These are phyloP conservation scores for Heliconius melpomene DNA, from an alignment of 1,140 invertebrate species.

Conservation along the genomic window DNA sequence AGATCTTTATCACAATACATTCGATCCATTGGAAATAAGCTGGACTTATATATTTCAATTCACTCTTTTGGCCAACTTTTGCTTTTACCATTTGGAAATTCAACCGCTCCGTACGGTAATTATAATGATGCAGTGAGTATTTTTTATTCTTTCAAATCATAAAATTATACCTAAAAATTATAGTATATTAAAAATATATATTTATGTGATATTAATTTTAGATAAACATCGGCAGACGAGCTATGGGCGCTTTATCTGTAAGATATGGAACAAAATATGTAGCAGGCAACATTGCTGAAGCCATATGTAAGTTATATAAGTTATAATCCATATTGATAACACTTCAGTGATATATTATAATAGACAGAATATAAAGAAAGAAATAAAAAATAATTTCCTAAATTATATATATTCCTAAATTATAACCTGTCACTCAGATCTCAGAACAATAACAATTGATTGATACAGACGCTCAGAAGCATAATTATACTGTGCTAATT, in stretches of 20 bases:
- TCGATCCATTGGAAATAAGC: conserved; percentile 67
- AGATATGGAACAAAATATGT: conserved; percentile 63
- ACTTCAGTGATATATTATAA: too few species aligned
- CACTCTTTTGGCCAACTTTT: conserved; percentile 80
- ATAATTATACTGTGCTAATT: too few species aligned
- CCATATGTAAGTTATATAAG: conserved; percentile 63
- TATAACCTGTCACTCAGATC: too few species aligned
- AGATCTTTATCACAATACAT: conserved; percentile 82
- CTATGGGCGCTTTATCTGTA: conserved; percentile 70
- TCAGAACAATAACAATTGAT: too few species aligned
- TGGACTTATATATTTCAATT: conserved; percentile 82
- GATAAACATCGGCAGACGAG: conserved; percentile 65
- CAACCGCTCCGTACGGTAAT: conserved; percentile 64
- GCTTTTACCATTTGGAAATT: conserved; percentile 80
- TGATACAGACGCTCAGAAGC: too few species aligned
- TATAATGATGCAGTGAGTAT: too few species aligned
- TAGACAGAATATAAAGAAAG: too few species aligned
- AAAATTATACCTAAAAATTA: too few species aligned
- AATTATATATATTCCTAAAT: too few species aligned
- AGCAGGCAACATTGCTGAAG: conserved; percentile 71
- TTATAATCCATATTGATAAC: background rate
- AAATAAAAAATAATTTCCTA: too few species aligned
- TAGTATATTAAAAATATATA: background rate
- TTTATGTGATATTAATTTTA: conserved; percentile 27
- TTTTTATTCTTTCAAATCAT: too few species aligned